Conservation (phyloP, 2,113 vertebrate species). For the Carettochelys insculpta region DNA sequence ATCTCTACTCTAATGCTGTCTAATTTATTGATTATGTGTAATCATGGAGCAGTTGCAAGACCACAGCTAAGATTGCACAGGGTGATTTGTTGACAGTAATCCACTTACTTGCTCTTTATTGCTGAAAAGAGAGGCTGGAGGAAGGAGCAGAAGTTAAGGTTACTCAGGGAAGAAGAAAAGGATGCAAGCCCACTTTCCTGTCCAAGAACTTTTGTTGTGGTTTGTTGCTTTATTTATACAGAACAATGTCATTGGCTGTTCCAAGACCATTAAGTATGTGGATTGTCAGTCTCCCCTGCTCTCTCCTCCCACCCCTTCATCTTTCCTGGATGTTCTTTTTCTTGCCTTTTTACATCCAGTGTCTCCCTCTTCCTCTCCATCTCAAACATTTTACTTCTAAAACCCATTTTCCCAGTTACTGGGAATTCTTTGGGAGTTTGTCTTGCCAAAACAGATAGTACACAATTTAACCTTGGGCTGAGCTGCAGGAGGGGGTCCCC, state of each 20-base stretch:
- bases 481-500: background rate
- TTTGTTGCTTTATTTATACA: background rate
- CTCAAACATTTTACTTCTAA: background rate
- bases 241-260: background rate
- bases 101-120: background rate
- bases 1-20: background rate
- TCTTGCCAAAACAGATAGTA: background rate
- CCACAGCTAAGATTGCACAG: background rate
- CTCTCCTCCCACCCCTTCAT: rapidly evolving
- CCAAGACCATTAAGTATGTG: background rate
- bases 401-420: background rate
- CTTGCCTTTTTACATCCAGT: rapidly evolving
- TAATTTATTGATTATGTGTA: background rate
- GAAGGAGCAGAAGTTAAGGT: background rate
- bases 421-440: background rate
- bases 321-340: background rate
- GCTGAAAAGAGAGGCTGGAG: background rate
- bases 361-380: background rate
- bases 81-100: background rate
- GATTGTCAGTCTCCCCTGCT: background rate
- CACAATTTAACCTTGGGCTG: background rate
- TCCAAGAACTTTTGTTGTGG: background rate
- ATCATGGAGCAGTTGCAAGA: background rate
- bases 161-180: background rate
- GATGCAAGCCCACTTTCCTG: background rate